A percentile compares a stretch with the other conserved stretches of the same genome.
Conservation (phyloP, 2,113 vertebrate species). For the Pituophis catenifer region DNA sequence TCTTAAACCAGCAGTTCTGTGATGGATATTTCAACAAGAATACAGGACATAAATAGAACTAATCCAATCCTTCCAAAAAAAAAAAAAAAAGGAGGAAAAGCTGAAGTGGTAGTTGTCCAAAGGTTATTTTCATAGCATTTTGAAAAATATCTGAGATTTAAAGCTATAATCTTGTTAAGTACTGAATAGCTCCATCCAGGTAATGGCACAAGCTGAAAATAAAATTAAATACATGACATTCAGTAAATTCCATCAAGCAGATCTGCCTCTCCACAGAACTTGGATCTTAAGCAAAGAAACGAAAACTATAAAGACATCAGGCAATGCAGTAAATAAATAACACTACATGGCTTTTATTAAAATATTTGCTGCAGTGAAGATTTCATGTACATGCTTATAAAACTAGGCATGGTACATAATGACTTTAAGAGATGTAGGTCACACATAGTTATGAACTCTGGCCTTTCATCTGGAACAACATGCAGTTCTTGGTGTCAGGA, state of each 20-base stretch:
- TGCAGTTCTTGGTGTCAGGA: background rate
- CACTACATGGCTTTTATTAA: background rate
- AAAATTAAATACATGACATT: conserved; percentile 48
- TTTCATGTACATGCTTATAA: background rate
- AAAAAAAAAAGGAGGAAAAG: conserved; percentile 14
- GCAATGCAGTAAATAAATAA: background rate
- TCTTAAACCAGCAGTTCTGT: conserved; percentile 74
- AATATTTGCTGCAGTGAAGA: background rate
- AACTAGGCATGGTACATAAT: background rate
- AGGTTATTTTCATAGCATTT: conserved; percentile 49
- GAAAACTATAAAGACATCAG: background rate
- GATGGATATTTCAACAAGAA: conserved; percentile 69
- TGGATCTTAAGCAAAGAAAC: conserved; percentile 3
- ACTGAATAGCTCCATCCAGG: conserved; percentile 40
- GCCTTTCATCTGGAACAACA: background rate
- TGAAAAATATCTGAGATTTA: conserved; percentile 49
- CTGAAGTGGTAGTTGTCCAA: conserved; percentile 30
- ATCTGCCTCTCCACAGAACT: background rate
- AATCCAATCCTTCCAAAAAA: conserved; percentile 50
- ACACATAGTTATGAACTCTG: background rate
- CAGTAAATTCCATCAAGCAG: conserved; percentile 24
- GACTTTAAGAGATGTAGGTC: background rate
- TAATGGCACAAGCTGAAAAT: conserved; percentile 54
- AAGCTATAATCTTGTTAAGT: conserved; percentile 46
- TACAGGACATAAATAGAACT: background rate